Percentiles rank a stretch among this genome's conserved stretches.
These are phyloP conservation scores for Neogale vison DNA, from an alignment of 2,113 vertebrate species.

Conservation along the genomic window DNA sequence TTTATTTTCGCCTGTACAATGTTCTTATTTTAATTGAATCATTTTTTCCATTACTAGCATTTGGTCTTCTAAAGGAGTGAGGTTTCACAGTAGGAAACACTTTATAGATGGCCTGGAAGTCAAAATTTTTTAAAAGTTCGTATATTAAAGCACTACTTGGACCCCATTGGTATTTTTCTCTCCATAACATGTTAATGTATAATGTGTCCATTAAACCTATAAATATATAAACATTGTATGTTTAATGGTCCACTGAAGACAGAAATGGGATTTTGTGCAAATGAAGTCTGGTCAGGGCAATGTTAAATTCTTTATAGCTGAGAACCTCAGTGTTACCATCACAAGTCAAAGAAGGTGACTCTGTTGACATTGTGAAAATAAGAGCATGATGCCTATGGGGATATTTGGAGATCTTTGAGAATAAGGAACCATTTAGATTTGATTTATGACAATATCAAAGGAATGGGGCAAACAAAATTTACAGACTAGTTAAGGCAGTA, in stretches of 20 bases:
- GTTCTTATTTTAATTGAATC: constrained; percentile 59
- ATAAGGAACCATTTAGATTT: constrained; percentile 24
- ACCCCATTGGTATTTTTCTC: neutral
- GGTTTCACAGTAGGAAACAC: constrained; percentile 11
- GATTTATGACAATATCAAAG: neutral
- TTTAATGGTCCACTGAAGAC: neutral
- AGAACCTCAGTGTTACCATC: neutral
- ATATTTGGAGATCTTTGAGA: neutral
- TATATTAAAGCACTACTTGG: constrained; percentile 13
- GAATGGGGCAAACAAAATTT: neutral
- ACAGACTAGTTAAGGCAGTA: neutral
- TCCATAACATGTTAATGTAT: neutral
- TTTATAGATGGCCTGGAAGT: constrained; percentile 34
- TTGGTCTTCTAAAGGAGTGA: constrained; percentile 35
- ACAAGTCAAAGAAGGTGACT: neutral
- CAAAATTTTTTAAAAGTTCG: constrained; percentile 18
- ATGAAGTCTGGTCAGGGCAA: neutral
- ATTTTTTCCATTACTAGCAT: constrained; percentile 57
- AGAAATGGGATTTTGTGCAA: neutral
- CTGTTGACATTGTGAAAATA: neutral
- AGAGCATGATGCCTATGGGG: neutral
- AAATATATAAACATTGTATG: neutral
- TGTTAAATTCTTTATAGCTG: neutral
- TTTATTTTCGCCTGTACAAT: constrained; percentile 62
- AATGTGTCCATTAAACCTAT: neutral